Conservation (phyloP, 2,797 vertebrate species). For the Malurus leucopterus region DNA sequence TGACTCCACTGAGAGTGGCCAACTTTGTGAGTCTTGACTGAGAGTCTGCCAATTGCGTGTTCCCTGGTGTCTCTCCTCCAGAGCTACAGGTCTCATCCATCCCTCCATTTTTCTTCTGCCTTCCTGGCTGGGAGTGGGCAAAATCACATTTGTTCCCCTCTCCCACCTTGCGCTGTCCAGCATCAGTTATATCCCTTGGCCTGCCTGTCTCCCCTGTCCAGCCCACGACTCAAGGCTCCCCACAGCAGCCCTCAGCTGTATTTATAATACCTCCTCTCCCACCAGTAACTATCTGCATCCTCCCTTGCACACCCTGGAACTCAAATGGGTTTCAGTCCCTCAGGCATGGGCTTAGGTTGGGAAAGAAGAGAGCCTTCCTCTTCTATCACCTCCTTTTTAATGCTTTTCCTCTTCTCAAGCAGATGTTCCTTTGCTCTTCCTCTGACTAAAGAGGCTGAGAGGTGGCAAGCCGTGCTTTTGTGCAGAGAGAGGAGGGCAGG, state of each 20-base stretch:
- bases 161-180: background rate
- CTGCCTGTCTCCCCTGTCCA: background rate
- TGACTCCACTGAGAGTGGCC: accelerated
- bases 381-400: background rate
- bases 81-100: background rate
- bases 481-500: background rate
- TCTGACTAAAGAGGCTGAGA: background rate
- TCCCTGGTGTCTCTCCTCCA: background rate
- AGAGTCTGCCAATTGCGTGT: background rate
- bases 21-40: background rate
- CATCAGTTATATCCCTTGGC: background rate
- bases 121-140: background rate
- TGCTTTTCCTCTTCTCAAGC: accelerated
- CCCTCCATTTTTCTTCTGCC: background rate
- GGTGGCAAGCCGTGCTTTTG: background rate
- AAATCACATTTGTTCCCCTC: background rate
- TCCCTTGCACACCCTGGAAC: background rate
- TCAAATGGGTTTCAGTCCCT: background rate
- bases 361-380: background rate
- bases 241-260: background rate
- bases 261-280: background rate
- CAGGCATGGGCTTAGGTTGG: background rate
- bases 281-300: background rate
- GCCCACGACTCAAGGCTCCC: accelerated
- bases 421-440: background rate